Evolutionary conservation across 2,113 vertebrate species (phyloP).

Genomic region (Heptranchias perlo): DNA sequence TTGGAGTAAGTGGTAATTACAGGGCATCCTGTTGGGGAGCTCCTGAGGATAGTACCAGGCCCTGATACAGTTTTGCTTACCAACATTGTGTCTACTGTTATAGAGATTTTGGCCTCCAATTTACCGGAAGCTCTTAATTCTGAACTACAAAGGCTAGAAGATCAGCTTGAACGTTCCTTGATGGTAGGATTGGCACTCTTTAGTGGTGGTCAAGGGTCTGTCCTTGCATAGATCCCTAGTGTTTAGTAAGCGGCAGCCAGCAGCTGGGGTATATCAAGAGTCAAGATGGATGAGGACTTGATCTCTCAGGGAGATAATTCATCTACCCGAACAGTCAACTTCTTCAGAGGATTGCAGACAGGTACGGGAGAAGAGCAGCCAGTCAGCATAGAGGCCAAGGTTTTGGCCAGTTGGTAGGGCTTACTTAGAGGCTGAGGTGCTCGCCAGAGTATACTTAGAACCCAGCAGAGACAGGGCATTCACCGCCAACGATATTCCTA

Average conservation of each 20-base stretch:
- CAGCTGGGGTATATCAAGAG: not conserved
- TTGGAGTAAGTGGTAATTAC: not conserved
- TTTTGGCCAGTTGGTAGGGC: not conserved
- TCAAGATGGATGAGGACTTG: not conserved
- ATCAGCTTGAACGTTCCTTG: not conserved
- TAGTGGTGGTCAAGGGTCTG: not conserved
- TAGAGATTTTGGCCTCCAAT: not conserved
- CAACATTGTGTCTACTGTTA: not conserved
- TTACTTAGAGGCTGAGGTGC: no score
- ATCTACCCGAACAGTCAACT: not conserved
- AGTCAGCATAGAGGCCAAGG: not conserved
- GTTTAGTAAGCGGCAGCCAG: no score
- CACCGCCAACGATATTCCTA: not conserved
- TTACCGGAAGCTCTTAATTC: not conserved
- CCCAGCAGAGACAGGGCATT: not conserved
- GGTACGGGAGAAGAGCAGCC: not conserved
- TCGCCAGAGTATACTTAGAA: no score
- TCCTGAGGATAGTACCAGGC: not conserved
- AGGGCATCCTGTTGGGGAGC: not conserved
- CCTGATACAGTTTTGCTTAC: not conserved
- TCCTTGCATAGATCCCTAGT: no score
- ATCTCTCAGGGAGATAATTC: not conserved
- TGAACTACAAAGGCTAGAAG: not conserved
- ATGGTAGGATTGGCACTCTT: not conserved
- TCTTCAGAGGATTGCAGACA: not conserved